A percentile compares a stretch with the other conserved stretches of the same genome.
Conservation (phyloP, 2,113 vertebrate species). For the Dolichallabes microphthalmus region DNA sequence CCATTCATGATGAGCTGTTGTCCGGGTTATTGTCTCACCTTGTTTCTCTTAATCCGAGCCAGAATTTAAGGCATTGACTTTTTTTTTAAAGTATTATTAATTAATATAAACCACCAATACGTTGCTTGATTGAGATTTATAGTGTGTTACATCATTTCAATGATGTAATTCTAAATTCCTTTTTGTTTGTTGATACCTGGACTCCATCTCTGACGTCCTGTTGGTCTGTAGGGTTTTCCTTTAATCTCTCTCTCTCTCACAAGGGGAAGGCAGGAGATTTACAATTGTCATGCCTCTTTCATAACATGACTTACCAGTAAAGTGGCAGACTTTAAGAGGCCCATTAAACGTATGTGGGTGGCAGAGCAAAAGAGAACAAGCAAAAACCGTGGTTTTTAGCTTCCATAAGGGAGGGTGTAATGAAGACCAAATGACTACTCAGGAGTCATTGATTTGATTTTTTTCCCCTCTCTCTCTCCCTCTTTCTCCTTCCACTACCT, state of each 20-base stretch:
- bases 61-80: constrained; percentile 2
- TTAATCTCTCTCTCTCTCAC: neutral
- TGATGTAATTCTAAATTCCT: neutral
- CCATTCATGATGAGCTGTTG: constrained; percentile 7
- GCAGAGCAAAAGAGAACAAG: constrained; percentile 60
- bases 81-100: neutral
- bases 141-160: neutral
- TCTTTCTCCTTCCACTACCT: constrained; percentile 18
- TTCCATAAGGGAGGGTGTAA: constrained; percentile 46
- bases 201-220: neutral
- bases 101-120: neutral
- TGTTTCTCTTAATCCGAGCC: constrained; percentile 2
- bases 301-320: constrained; percentile 41
- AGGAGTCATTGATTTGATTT: constrained; percentile 82
- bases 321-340: constrained; percentile 47
- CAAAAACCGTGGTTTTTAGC: constrained; percentile 55
- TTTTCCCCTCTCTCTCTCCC: neutral
- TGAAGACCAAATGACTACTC: constrained; percentile 86
- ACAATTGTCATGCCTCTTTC: constrained; percentile 39
- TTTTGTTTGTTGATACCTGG: neutral
- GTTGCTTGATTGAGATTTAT: neutral
- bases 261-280: constrained; percentile 27
- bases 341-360: constrained; percentile 45
- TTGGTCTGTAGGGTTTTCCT: constrained; percentile 14
- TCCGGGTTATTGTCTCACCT: neutral